Evolutionary conservation across 2,797 vertebrate genomes (phyloP).

Genomic region (Chaetodon trifasciatus): DNA sequence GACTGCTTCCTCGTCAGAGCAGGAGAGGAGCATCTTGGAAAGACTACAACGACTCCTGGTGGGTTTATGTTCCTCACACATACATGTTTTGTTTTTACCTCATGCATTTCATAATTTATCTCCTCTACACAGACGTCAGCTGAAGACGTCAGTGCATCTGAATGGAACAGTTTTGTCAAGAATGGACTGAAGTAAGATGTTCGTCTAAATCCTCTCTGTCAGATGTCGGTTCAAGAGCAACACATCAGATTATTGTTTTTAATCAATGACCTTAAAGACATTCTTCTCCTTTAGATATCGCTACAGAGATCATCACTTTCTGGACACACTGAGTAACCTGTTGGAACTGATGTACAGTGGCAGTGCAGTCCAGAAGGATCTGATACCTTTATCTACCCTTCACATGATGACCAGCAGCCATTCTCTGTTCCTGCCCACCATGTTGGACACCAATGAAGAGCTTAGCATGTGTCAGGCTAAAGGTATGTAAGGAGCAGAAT

Average conservation of each 20-base stretch:
- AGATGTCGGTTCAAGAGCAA: background rate
- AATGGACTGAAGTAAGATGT: slow-evolving; percentile 92
- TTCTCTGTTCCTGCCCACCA: slow-evolving; percentile 92
- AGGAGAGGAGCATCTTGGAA: slow-evolving; percentile 86
- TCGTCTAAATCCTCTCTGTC: background rate
- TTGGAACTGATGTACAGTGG: slow-evolving; percentile 83
- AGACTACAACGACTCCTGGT: slow-evolving; percentile 88
- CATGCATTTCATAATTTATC: background rate
- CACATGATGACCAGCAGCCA: slow-evolving; percentile 95
- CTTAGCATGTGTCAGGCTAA: slow-evolving; percentile 66
- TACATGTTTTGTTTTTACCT: background rate
- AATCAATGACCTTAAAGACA: background rate
- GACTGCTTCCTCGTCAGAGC: slow-evolving; percentile 57
- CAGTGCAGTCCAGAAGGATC: slow-evolving; percentile 66
- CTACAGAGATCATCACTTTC: slow-evolving; percentile 87
- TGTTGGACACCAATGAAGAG: slow-evolving; percentile 86
- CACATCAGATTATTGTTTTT: background rate
- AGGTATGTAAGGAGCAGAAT: slow-evolving; percentile 80
- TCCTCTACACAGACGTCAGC: slow-evolving; percentile 75
- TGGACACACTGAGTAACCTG: slow-evolving; percentile 83
- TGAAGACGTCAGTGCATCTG: slow-evolving; percentile 83
- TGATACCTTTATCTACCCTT: slow-evolving; percentile 85
- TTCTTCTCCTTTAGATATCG: slow-evolving; percentile 84
- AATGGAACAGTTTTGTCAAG: slow-evolving; percentile 93
- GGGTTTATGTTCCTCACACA: slow-evolving; percentile 36